Base-by-base conservation (phyloP, 2,797 vertebrate species). In the Lemur catta region DNA sequence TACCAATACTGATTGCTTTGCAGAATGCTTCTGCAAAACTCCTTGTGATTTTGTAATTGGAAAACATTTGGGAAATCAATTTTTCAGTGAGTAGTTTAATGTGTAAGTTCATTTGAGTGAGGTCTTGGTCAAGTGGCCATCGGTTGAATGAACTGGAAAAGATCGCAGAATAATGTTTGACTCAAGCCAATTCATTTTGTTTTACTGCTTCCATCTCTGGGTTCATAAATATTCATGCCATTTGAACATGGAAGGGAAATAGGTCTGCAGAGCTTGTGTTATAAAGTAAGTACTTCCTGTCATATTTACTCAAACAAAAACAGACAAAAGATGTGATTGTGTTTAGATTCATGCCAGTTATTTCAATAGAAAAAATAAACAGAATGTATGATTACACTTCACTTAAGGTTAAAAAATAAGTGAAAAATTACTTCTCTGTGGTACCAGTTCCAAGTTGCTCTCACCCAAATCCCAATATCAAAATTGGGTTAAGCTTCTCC, bases 41-140 rank as follows among this genome's bases (percentile, higher is more conserved):
- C 75, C 87, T 55, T 67, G 93, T 97, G 91, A 95, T 85, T 94
- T 96, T 81, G 63, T 96, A 97, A 97, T 93, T 96, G 91, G 74
- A 97, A 96, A 97, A 93, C 84, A 82, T 96, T 97, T 96, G 94
- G 96, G 89, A 97, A 97, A 97, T 97, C 95, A 94, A 69, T 97
- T 97, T 97, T 97, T 97, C 97, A 97, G 96, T 96, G 97, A 97
- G 89, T 96, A 97, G 97, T 96, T 98, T 97, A 97, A 98, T 97
- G 97, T 79, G 65, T 95, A 93, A 92, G 94, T 97, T 97, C 95
- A 96, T 97, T 96, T 98, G 96, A 97, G 91, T 96, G 93, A 97
- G 96, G 97, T 97, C 96, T 97, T 97, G 96, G 95, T 97, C 97
- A 97, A 97, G 94, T 97, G 93, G 97, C 87, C 90, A 78, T 96